phyloP scores from a whole-genome alignment of 2,888 invertebrate genomes.

The Microctonus brassicae region DNA sequence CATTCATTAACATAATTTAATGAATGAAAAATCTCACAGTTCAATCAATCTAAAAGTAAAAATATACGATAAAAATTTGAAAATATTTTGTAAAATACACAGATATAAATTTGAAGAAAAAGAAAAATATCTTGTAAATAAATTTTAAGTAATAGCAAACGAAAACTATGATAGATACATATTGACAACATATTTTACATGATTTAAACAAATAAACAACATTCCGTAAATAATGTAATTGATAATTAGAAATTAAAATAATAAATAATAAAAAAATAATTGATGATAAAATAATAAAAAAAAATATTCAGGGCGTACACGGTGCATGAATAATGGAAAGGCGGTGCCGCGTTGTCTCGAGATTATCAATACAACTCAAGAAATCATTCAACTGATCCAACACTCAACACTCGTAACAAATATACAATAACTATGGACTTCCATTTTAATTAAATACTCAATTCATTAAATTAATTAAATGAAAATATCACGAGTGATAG shows the following conservation, averaged over 20 bases:
- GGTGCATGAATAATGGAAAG: slow-evolving; percentile 59
- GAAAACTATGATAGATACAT: neutral
- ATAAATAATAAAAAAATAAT: slow-evolving; percentile 21
- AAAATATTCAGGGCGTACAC: slow-evolving; percentile 51
- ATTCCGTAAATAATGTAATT: slow-evolving; percentile 24
- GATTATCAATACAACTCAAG: neutral
- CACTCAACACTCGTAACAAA: neutral
- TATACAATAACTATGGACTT: neutral
- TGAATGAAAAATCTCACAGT: no score
- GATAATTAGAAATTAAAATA: slow-evolving; percentile 4
- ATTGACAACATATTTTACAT: neutral
- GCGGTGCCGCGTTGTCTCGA: slow-evolving; percentile 60
- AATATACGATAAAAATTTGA: no score
- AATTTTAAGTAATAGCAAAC: neutral
- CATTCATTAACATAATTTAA: no score
- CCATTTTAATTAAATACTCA: neutral
- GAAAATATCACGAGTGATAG: neutral
- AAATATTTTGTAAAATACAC: no score
- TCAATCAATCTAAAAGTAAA: no score
- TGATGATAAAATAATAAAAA: slow-evolving; percentile 19
- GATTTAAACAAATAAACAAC: neutral
- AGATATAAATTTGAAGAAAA: neutral
- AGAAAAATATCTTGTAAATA: neutral
- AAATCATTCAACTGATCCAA: neutral
- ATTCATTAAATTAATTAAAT: neutral